Evolutionary conservation across 2,888 invertebrate species (phyloP).

Genomic region (Diaphora mendica): DNA sequence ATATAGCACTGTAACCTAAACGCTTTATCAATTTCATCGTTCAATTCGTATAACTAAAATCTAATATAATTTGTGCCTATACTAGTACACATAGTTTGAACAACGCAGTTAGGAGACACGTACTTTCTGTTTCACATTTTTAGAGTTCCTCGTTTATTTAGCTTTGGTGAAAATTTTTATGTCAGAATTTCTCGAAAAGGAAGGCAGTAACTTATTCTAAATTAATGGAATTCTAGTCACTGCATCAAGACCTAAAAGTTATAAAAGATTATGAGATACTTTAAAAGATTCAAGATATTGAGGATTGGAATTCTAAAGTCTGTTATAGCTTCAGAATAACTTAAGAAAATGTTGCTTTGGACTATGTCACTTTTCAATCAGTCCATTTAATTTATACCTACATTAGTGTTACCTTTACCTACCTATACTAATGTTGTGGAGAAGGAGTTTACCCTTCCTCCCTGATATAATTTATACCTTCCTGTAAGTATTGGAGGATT

Average conservation of each 20-base stretch:
- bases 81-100: not conserved
- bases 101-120: not conserved
- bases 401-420: too few relatives aligned
- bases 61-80: not conserved
- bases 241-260: not conserved
- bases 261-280: not conserved
- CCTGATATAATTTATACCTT: too few relatives aligned
- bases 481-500: too few relatives aligned
- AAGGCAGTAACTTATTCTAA: not conserved
- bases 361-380: not conserved
- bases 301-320: not conserved
- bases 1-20: not conserved
- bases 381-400: too few relatives aligned
- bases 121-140: constrained; percentile 17
- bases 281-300: not conserved
- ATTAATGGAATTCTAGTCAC: not conserved
- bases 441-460: too few relatives aligned
- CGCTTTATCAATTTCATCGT: not conserved
- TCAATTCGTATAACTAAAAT: not conserved
- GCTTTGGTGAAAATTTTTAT: not conserved
- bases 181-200: not conserved
- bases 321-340: not conserved
- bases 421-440: too few relatives aligned
- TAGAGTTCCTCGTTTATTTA: not conserved
- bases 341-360: not conserved